Conservation (phyloP, 2,888 invertebrate species). For the Punctoribates punctum region DNA sequence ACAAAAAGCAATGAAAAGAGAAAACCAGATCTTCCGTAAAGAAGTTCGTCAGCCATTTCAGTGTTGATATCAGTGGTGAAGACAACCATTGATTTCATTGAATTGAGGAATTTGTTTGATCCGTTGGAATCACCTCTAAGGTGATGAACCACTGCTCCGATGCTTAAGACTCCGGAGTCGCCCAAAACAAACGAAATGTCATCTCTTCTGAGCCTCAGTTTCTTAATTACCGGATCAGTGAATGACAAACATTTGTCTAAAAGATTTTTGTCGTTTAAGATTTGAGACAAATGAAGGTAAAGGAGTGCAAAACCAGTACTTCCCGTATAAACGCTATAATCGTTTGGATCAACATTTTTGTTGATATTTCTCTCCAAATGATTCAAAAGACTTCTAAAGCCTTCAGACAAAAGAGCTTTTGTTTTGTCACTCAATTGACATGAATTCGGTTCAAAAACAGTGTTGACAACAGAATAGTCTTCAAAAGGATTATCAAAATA, state of each 20-base stretch:
- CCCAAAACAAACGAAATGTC: constrained; percentile 64
- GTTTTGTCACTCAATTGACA: constrained; percentile 24
- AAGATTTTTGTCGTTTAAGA: neutral
- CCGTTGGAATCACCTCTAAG: constrained; percentile 60
- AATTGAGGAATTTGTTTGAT: constrained; percentile 52
- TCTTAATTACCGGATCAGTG: neutral
- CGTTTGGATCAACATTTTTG: constrained; percentile 51
- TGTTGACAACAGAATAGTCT: constrained; percentile 6
- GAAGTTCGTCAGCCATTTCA: constrained; percentile 67
- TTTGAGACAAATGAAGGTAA: constrained; percentile 58
- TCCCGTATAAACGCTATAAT: constrained; percentile 72
- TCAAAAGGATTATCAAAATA: constrained; percentile 38
- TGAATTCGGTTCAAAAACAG: neutral
- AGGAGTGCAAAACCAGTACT: constrained; percentile 67
- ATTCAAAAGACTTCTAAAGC: constrained; percentile 29
- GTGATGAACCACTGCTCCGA: constrained; percentile 62
- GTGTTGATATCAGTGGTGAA: neutral
- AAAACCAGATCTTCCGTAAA: constrained; percentile 81
- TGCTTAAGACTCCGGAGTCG: constrained; percentile 64
- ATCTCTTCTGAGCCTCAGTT: neutral
- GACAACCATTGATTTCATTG: constrained; percentile 48
- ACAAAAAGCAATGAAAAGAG: constrained; percentile 72
- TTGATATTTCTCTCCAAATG: constrained; percentile 36
- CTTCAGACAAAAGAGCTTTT: constrained; percentile 2
- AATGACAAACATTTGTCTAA: neutral